These are phyloP conservation scores for Danionella dracula DNA, from an alignment of 2,797 vertebrate genomes.

Conservation along the genomic window DNA sequence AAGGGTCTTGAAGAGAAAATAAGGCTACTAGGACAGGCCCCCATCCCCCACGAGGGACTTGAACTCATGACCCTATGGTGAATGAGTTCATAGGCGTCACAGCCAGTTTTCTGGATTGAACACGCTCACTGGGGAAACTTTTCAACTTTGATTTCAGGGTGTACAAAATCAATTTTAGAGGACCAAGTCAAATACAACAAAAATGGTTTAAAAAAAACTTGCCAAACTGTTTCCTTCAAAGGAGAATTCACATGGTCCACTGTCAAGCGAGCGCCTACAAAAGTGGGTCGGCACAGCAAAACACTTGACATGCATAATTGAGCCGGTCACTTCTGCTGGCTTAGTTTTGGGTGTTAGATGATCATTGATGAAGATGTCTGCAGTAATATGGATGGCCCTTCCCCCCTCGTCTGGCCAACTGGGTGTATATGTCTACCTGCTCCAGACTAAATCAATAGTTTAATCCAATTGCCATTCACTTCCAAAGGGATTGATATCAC, in stretches of 20 bases:
- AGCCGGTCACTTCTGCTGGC: background rate
- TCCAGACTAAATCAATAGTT: conserved; percentile 72
- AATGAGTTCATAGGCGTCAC: conserved; percentile 67
- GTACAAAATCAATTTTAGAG: no score
- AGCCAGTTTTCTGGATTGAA: conserved; percentile 43
- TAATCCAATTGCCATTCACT: conserved; percentile 66
- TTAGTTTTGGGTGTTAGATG: conserved; percentile 29
- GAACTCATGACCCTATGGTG: conserved; percentile 70
- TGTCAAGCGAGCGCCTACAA: no score
- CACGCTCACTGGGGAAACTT: conserved; percentile 12
- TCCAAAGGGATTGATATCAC: conserved; percentile 41
- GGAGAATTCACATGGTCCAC: background rate
- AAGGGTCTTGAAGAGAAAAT: conserved; percentile 34
- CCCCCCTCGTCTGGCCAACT: conserved; percentile 53
- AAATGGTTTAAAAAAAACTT: background rate
- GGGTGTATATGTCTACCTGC: conserved; percentile 62
- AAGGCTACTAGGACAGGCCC: conserved; percentile 30
- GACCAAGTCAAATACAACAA: no score
- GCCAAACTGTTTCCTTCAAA: background rate
- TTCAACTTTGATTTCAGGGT: background rate
- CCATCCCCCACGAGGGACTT: conserved; percentile 66
- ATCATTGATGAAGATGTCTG: conserved; percentile 48
- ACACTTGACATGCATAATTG: background rate
- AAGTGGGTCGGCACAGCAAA: background rate
- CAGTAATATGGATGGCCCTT: conserved; percentile 45